Evolutionary conservation across 2,888 invertebrate genomes (phyloP).

Genomic region (Sphaeridia pumilis): DNA sequence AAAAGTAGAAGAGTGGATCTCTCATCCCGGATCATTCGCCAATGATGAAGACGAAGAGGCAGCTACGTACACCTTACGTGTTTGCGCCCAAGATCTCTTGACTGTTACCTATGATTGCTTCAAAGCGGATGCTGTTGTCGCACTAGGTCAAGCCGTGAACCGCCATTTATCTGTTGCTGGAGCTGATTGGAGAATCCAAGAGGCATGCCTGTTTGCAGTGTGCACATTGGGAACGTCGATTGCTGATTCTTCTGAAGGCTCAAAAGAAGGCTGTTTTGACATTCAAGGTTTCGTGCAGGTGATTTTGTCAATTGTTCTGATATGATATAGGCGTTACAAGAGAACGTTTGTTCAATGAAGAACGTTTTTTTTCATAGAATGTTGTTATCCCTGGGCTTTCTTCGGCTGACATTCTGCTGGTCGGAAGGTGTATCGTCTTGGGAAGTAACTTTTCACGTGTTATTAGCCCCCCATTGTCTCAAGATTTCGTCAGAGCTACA

Average conservation of each 20-base stretch:
- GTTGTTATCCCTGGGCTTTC: constrained; percentile 34
- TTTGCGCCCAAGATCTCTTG: constrained; percentile 45
- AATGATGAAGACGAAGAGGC: constrained; percentile 48
- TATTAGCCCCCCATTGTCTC: constrained; percentile 29
- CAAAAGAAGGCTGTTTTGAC: constrained; percentile 21
- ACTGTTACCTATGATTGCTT: constrained; percentile 43
- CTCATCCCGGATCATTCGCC: constrained; percentile 45
- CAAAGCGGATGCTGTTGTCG: constrained; percentile 40
- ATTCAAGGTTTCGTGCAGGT: constrained; percentile 35
- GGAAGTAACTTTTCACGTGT: constrained; percentile 34
- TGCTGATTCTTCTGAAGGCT: constrained; percentile 13
- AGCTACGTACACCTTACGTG: constrained; percentile 45
- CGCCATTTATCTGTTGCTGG: constrained; percentile 42
- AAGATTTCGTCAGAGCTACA: constrained; percentile 31
- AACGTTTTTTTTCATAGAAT: too few relatives aligned
- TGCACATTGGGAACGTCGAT: constrained; percentile 30
- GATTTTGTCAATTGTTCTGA: too few relatives aligned
- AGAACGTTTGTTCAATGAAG: too few relatives aligned
- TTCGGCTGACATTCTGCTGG: constrained; percentile 29
- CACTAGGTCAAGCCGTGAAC: constrained; percentile 41
- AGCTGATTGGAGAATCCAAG: constrained; percentile 38
- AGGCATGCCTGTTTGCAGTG: constrained; percentile 43
- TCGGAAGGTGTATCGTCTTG: constrained; percentile 34
- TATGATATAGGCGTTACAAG: too few relatives aligned
- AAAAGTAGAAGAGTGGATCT: constrained; percentile 41